Base-by-base conservation (phyloP, 2,113 vertebrate genomes). In the Passer montanus region DNA sequence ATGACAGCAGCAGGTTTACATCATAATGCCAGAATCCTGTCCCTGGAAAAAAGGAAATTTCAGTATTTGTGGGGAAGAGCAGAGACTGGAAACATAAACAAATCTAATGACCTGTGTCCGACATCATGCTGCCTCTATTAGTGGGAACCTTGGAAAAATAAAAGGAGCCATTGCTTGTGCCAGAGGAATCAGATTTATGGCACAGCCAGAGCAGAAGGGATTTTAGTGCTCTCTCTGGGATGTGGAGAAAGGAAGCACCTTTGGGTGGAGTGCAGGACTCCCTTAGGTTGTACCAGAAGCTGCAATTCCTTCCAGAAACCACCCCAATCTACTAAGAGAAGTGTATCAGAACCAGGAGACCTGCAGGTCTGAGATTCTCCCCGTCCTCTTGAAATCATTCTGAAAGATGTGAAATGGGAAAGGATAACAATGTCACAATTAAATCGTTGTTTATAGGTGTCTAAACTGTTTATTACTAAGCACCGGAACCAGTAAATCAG, bases 191-290 rank as follows among this genome's bases (percentile, higher is more conserved):
- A 58, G 27, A 22, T 15, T 3, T 31, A 33, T 49, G 46, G 41
- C 50, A 41, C 1, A 2, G 12, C 9, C 13, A 6, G 37, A 39
- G 22, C 43, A 74, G 37, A 3, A 0, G 0, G 20, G 44, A 18
- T 56, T 62, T 30, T n/a, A 46, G 10, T 39, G 44, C 10, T 56
- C 12, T 72, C 11, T 26, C 17, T 69, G 60, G 69, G 28, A 41
- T n/a, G 37, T 58, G 16, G n/a, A 37, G 49, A 37, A 23, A 44
- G 23, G 46, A 35, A 20, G 31, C 13, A 43, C 37, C 26, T 72
- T 37, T 63, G 9, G 23, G 33, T 37, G 24, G 30, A 17, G 31
- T 4, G 10, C 23, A 74, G 27, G n/a, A 19, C 20, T 49, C 6
- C 2, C 1, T 13, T 6, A 15, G 30, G 7, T 19, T 73, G 14